Evolutionary conservation across 2,113 vertebrate genomes (phyloP), one percentile per base, ranked within the genome.

Genomic region (Cephalopterus ornatus): DNA sequence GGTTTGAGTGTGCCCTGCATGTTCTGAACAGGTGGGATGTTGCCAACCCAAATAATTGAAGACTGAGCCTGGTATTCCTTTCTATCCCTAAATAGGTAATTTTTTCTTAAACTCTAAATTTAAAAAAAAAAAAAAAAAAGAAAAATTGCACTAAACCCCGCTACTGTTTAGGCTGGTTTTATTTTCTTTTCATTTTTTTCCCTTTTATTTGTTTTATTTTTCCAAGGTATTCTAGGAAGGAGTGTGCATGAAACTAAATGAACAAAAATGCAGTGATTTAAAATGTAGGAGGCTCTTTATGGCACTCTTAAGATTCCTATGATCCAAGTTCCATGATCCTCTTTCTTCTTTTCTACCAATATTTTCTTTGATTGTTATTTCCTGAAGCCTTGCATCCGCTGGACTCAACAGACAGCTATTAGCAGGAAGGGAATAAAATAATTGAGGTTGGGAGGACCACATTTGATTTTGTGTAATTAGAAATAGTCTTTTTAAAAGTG

Each of bases 141-240:
- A 47, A 41, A 11, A 65, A 39, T 19, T 13, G 13, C 1, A 0
- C 2, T 30, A 32, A 6, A 35, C 13, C 55, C 7, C 32, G 6
- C n/a, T 71, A 6, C 8, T 23, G 24, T 53, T 65, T 58, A 42
- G 28, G 15, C 5, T 65, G 32, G 4, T 28, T 71, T 91, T 65
- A 3, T 14, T 61, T 58, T n/a, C 2, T 26, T 46, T 47, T 44
- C 3, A 27, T 8, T 41, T 18, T 20, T 67, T 30, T 28, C 44
- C 3, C 23, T 24, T 23, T 5, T 21, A 8, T 46, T 49, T n/a
- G 8, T 37, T 70, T 27, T 47, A 3, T 68, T 83, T 52, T 58
- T 75, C 35, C 33, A 83, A 47, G 27, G 7, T 75, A 28, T 14
- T 79, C 9, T 75, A 41, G 12, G n/a, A 70, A 78, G 8, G 23